A percentile compares a stretch with the other conserved stretches of the same genome.
phyloP scores from a whole-genome alignment of 2,113 vertebrate genomes.

The Elephas maximus region DNA sequence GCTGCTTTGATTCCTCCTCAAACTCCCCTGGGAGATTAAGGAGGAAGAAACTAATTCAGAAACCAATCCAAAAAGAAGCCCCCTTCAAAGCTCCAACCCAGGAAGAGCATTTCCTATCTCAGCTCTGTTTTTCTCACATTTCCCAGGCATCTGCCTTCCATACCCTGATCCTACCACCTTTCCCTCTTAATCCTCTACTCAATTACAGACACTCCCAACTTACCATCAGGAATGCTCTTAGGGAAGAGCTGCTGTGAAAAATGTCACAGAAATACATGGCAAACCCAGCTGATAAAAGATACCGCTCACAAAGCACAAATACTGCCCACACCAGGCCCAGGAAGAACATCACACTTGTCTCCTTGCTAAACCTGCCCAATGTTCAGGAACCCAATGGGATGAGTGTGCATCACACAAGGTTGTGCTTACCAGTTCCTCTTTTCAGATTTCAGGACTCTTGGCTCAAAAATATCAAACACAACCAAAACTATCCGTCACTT shows the following conservation, averaged over 20 bases:
- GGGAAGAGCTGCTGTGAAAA: not conserved
- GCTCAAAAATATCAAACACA: not conserved
- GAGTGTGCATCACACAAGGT: not conserved
- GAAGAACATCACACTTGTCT: not conserved
- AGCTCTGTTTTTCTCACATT: not conserved
- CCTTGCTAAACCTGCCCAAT: not conserved
- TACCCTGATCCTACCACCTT: not conserved
- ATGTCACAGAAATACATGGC: not conserved
- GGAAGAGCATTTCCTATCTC: not conserved
- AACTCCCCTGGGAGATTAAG: slow-evolving; percentile 92
- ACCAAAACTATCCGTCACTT: not conserved
- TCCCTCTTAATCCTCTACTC: not conserved
- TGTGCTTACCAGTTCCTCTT: slow-evolving; percentile 14
- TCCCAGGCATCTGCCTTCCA: not conserved
- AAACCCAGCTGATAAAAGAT: not conserved
- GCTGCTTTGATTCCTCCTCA: slow-evolving; percentile 97
- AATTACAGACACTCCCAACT: not conserved
- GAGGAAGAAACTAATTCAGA: slow-evolving; percentile 41
- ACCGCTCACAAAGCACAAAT: not conserved
- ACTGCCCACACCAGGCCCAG: not conserved
- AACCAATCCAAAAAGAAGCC: not conserved
- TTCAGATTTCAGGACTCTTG: not conserved
- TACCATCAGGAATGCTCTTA: not conserved
- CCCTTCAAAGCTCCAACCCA: not conserved
- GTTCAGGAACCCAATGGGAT: not conserved